phyloP scores from a whole-genome alignment of 2,797 vertebrate species.

The Bucorvus abyssinicus region DNA sequence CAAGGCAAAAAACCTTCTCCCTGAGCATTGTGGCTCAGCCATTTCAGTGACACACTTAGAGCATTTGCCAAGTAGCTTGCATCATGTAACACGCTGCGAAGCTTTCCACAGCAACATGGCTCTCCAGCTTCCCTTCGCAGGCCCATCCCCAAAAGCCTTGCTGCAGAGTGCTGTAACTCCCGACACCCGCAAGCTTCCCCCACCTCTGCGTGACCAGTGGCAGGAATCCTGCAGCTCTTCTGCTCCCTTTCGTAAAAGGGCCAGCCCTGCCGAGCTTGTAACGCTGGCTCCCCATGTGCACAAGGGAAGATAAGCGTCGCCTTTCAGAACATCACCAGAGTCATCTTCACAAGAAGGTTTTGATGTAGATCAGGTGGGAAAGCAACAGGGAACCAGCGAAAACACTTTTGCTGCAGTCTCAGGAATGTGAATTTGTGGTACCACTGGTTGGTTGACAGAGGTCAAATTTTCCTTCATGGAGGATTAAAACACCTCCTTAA shows the following conservation, averaged over 20 bases:
- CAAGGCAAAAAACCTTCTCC: conserved; percentile 45
- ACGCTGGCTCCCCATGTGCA: neutral
- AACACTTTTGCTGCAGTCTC: neutral
- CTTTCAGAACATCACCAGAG: neutral
- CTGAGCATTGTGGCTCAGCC: conserved; percentile 22
- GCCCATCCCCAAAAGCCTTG: neutral
- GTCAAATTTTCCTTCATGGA: neutral
- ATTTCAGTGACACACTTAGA: conserved; percentile 50
- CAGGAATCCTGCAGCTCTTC: neutral
- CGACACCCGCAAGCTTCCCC: neutral
- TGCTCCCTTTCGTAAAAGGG: neutral
- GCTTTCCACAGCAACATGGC: conserved; percentile 33
- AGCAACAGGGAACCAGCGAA: neutral
- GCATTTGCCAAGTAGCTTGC: conserved; percentile 49
- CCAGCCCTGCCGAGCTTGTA: neutral
- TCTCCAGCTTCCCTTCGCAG: conserved; percentile 12
- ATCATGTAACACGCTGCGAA: conserved; percentile 23
- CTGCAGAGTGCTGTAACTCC: neutral
- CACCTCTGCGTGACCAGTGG: neutral
- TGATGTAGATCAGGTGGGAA: conserved; percentile 18
- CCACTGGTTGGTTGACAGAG: neutral
- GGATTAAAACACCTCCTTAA: neutral
- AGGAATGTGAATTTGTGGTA: conserved; percentile 14
- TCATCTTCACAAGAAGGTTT: conserved; percentile 23
- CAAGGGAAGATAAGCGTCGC: neutral